These are phyloP conservation scores for Zaprionus nigranus DNA, from an alignment of 1,140 invertebrate species.

Conservation along the genomic window DNA sequence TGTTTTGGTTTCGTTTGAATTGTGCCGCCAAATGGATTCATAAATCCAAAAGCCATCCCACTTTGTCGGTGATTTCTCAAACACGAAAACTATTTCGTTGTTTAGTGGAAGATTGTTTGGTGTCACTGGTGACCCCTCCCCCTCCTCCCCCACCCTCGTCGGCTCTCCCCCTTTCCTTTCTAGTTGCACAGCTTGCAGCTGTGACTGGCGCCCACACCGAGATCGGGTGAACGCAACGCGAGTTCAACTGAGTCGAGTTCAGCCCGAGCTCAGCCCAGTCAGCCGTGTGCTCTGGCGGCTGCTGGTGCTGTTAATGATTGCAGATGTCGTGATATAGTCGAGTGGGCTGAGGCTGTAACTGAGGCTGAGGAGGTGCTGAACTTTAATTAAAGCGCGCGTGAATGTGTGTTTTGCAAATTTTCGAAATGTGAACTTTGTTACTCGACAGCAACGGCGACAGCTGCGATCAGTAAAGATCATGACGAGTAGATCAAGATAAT, in stretches of 20 bases:
- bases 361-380: constrained; percentile 42
- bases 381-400: constrained; percentile 53
- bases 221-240: constrained; percentile 6
- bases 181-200: constrained; percentile 4
- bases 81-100: constrained; percentile 51
- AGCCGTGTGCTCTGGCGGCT: constrained; percentile 8
- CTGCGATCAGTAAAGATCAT: constrained; percentile 36
- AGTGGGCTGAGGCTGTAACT: constrained; percentile 42
- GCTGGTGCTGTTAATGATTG: constrained; percentile 53
- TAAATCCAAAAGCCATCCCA: constrained; percentile 57
- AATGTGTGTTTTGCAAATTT: constrained; percentile 38
- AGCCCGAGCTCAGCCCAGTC: constrained; percentile 12
- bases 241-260: constrained; percentile 21
- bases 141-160: no score
- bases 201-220: constrained; percentile 18
- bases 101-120: constrained; percentile 37
- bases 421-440: constrained; percentile 48
- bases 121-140: constrained; percentile 3
- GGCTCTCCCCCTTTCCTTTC: background rate
- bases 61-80: constrained; percentile 61
- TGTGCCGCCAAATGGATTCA: constrained; percentile 52
- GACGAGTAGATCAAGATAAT: constrained; percentile 29
- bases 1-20: constrained; percentile 56
- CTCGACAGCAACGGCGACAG: constrained; percentile 9
- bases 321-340: constrained; percentile 61